phyloP scores from a whole-genome alignment of 2,113 vertebrate species.

The Connochaetes taurinus region DNA sequence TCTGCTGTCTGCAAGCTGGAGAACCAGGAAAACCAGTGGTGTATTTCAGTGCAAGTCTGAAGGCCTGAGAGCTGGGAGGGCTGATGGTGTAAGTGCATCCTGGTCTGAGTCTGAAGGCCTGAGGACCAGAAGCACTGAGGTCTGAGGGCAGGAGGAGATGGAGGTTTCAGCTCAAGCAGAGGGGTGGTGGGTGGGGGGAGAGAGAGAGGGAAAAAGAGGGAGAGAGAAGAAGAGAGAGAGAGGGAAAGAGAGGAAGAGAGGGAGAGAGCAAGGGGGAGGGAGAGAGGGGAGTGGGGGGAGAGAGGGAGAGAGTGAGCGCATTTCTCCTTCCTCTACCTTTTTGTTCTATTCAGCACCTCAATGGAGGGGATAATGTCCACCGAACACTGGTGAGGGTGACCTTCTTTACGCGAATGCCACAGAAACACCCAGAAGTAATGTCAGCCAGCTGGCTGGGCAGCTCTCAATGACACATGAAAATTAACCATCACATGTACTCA shows the following conservation, averaged over 20 bases:
- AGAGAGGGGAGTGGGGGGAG: no score
- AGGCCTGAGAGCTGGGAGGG: neutral
- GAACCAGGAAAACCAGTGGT: neutral
- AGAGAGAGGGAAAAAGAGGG: no score
- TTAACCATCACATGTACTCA: neutral
- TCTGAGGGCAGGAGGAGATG: neutral
- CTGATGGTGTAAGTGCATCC: neutral
- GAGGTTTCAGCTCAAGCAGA: neutral
- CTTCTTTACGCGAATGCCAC: neutral
- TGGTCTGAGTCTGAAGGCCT: neutral
- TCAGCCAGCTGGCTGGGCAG: neutral
- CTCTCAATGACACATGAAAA: neutral
- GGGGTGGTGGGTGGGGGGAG: no score
- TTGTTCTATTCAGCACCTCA: neutral
- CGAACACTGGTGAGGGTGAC: fast-evolving
- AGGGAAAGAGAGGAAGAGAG: neutral
- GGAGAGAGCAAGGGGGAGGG: no score
- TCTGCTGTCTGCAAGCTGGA: neutral
- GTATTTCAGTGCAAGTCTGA: neutral
- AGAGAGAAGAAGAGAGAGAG: neutral
- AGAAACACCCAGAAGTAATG: neutral
- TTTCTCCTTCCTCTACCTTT: neutral
- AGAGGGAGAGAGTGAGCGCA: no score
- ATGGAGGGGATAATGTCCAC: neutral
- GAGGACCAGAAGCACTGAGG: neutral